Evolutionary conservation across 2,113 vertebrate species (phyloP).

Genomic region (Paralichthys olivaceus): DNA sequence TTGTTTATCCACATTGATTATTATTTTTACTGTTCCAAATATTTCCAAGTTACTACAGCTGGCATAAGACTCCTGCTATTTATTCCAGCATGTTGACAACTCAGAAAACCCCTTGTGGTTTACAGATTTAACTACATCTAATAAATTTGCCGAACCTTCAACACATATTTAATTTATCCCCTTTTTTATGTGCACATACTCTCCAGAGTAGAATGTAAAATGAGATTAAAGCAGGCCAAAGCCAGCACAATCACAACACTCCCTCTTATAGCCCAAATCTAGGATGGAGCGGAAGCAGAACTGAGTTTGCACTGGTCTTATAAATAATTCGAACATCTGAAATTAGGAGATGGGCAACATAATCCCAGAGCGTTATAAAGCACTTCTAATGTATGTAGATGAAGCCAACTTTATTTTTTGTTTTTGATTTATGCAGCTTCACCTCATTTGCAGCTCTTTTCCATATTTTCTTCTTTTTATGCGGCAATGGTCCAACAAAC

Average conservation of each 20-base stretch:
- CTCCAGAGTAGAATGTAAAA: constrained; percentile 31
- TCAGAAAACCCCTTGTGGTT: neutral
- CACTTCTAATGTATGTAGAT: constrained; percentile 16
- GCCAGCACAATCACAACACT: constrained; percentile 15
- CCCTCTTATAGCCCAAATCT: constrained; percentile 12
- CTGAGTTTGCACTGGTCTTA: constrained; percentile 4
- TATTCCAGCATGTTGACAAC: neutral
- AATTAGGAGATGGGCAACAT: constrained; percentile 16
- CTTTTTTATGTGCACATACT: constrained; percentile 19
- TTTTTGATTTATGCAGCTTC: constrained; percentile 8
- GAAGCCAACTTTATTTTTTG: too few relatives aligned
- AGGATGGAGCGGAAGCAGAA: constrained; percentile 1
- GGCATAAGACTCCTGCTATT: neutral
- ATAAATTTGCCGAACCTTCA: constrained; percentile 11
- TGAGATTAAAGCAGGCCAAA: constrained; percentile 34
- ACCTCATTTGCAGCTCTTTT: neutral
- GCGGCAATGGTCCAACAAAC: neutral
- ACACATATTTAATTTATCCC: constrained; percentile 13
- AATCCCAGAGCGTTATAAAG: constrained; percentile 28
- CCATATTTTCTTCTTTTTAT: neutral
- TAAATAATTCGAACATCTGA: constrained; percentile 30
- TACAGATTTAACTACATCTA: constrained; percentile 18
- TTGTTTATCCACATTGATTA: too few relatives aligned
- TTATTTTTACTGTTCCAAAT: too few relatives aligned
- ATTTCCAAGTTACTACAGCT: neutral